Conservation (phyloP, 2,797 vertebrate species). For the Galaxias olidus region DNA sequence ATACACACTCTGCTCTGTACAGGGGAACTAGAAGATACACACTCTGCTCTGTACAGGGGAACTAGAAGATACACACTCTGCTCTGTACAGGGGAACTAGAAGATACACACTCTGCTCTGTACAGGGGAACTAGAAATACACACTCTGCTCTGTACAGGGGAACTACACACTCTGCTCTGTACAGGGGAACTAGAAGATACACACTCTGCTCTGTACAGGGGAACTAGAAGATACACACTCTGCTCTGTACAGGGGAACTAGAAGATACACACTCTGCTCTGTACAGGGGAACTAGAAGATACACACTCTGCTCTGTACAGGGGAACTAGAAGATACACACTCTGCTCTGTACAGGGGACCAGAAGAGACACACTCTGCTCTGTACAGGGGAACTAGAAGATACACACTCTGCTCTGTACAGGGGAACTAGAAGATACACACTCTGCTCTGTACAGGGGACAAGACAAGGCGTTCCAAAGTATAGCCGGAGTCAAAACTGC, state of each 20-base stretch:
- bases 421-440: constrained; percentile 10
- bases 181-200: constrained; percentile 9
- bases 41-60: constrained; percentile 17
- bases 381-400: constrained; percentile 13
- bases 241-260: constrained; percentile 17
- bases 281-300: neutral
- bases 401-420: constrained; percentile 17
- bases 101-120: constrained; percentile 19
- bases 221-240: constrained; percentile 11
- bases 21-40: constrained; percentile 2
- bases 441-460: no score
- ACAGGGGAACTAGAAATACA: constrained; percentile 9
- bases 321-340: constrained; percentile 14
- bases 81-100: constrained; percentile 1
- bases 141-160: neutral
- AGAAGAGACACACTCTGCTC: constrained; percentile 18
- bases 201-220: neutral
- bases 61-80: constrained; percentile 4
- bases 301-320: constrained; percentile 16
- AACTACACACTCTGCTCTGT: constrained; percentile 17
- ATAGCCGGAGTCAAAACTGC: constrained; percentile 37
- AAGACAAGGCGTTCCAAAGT: constrained; percentile 30
- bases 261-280: neutral
- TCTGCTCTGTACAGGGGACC: neutral
- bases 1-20: neutral